Evolutionary conservation across 2,113 vertebrate species (phyloP).

Genomic region (Cephalopterus ornatus): DNA sequence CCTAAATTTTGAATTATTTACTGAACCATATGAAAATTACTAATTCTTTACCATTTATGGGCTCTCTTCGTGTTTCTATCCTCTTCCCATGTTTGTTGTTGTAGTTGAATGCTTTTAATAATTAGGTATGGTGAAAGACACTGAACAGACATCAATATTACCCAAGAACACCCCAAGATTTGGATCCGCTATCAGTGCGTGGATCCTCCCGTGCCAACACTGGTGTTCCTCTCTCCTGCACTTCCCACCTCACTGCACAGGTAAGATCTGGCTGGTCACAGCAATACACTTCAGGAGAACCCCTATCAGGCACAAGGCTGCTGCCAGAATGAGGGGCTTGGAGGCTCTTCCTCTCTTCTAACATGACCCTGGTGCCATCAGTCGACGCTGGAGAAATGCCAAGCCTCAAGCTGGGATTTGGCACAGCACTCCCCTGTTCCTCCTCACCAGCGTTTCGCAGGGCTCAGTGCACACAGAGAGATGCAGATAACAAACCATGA

Average conservation of each 20-base stretch:
- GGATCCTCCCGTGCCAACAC: background rate
- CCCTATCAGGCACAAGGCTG: background rate
- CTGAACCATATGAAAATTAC: background rate
- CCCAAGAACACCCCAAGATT: background rate
- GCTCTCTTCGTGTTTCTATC: background rate
- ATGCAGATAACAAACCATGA: background rate
- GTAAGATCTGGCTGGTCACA: background rate
- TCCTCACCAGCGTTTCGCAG: background rate
- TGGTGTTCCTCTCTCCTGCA: background rate
- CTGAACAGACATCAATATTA: background rate
- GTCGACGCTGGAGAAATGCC: background rate
- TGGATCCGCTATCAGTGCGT: background rate
- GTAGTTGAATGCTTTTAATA: background rate
- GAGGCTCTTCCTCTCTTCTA: background rate
- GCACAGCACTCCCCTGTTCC: background rate
- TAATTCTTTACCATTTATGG: background rate
- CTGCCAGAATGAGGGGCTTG: background rate
- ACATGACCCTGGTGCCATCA: background rate
- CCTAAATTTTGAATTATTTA: background rate
- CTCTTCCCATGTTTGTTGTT: background rate
- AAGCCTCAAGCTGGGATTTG: background rate
- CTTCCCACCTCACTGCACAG: background rate
- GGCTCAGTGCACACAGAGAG: rapidly evolving
- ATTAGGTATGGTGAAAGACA: background rate
- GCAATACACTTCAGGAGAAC: background rate